Evolutionary conservation across 2,888 invertebrate species (phyloP), one percentile per base, ranked within the genome.

Genomic region (Globia sparganii): DNA sequence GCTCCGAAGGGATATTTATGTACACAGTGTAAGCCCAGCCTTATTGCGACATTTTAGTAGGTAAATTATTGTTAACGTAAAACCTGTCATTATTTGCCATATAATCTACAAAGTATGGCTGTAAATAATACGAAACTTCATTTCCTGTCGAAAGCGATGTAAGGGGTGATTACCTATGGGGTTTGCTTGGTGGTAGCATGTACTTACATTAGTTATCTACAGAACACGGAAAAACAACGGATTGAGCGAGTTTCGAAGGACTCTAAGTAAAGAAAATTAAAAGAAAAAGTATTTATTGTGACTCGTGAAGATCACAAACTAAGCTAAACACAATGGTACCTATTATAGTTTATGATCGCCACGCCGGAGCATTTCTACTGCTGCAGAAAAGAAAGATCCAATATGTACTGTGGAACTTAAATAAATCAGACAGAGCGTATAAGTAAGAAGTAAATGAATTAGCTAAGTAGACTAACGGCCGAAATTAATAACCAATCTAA

Each of bases 91-190:
- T 83, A 85, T 49, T 76, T 62, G 68, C 56, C 56, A 69, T 66
- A 58, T 69, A 81, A 69, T 58, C 18, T 40, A 72, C 62, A 77
- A 73, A 67, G 67, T 64, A 18, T 31, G 56, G 59, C 56, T 34
- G 86, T 71, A 81, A 85, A 85, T 82, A 77, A 81, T 61, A 73
- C 25, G 56, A 85, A 53, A 56, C 64, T 71, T 68, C 62, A 77
- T 85, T 85, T 85, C 77, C 83, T 56, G 40, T 58, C 59, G 64
- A 73, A 68, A 71, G 56, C 64, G 59, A 75, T 66, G 49, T 69
- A 37, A 69, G 53, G 15, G 49, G 46, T 65, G 65, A 84, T 84
- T 78, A n/a, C n/a, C n/a, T n/a, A 66, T 5, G 13, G 34, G 56
- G 37, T 65, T 84, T 59, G 65, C 65, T 72, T 65, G 13, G 40